Conservation (phyloP, 2,113 vertebrate species). For the Numida meleagris region DNA sequence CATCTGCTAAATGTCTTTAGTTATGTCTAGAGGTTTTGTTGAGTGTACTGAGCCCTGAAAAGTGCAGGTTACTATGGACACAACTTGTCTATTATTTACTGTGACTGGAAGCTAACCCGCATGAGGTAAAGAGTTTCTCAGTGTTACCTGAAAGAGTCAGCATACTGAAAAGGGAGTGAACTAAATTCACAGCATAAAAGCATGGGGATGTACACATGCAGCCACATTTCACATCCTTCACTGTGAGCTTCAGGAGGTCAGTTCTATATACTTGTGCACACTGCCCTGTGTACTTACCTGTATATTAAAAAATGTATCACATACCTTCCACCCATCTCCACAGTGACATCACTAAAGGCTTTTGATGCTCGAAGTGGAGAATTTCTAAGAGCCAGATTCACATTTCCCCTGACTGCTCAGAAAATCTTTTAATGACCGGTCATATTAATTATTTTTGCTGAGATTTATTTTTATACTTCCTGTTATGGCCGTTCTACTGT, state of each 20-base stretch:
- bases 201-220: not conserved
- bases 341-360: not conserved
- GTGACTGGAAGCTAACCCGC: not conserved
- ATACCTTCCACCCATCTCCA: not conserved
- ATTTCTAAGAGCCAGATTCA: not conserved
- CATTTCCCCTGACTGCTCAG: rapidly evolving
- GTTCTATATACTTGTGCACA: rapidly evolving
- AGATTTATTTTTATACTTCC: not conserved
- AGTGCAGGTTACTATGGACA: not conserved
- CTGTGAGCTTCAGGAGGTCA: not conserved
- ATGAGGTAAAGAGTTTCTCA: not conserved
- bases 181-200: not conserved
- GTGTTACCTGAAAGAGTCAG: not conserved
- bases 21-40: not conserved
- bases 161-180: not conserved
- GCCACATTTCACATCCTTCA: not conserved
- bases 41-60: not conserved
- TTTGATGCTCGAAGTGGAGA: not conserved
- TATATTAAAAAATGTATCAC: not conserved
- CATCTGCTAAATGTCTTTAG: not conserved
- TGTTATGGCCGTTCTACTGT: not conserved
- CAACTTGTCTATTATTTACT: not conserved
- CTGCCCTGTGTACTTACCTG: not conserved
- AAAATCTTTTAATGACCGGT: not conserved
- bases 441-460: not conserved